Base-by-base conservation (phyloP, 2,888 invertebrate species). In the Leptothorax acervorum region DNA sequence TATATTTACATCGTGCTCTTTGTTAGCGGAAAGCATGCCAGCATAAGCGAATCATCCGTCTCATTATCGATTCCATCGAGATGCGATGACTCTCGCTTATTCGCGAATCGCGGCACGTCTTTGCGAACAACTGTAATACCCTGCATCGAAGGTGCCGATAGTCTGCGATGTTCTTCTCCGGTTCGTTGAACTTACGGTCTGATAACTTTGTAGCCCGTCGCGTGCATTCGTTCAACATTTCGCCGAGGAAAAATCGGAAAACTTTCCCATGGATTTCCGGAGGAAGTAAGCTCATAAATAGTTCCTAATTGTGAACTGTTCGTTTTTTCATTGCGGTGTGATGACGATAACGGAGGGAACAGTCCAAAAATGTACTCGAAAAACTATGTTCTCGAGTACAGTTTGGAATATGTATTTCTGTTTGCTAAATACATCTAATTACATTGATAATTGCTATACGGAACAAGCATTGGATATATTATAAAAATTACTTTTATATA, bases 111-210 rank as follows among this genome's bases (percentile, higher is more conserved):
- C 63, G 55, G 51, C 35, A 71, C 74, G 82, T 86, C 65, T 70
- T 66, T 79, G 45, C 73, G 53, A 60, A 39, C 82, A 79, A 71
- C 79, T 82, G 87, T 83, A 66, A 85, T 88, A 86, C 82, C 74
- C 60, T 51, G 62, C 53, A 51, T 35, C 70, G 68, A 70, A 74
- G 53, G 35, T 71, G 65, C 45, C 83, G 84, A 87, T 84, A 86
- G 84, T 53, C 79, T 60, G 60, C 71, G 78, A 68, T 78, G 68
- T 86, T 86, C 84, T 82, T 89, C 63, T 88, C 82, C 88, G 89
- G 91, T 92, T 92, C 92, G 90, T 90, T 91, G 91, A 92, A 92
- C 92, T 92, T 89, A 88, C 92, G 92, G 92, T 89, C 92, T 90
- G 90, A 93, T 92, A 92, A 91, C 90, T 92, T 62, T 74, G 74